Percentiles rank a stretch among this genome's conserved stretches.
phyloP scores from a whole-genome alignment of 2,113 vertebrate species.

The Forbesichthys agassizii region DNA sequence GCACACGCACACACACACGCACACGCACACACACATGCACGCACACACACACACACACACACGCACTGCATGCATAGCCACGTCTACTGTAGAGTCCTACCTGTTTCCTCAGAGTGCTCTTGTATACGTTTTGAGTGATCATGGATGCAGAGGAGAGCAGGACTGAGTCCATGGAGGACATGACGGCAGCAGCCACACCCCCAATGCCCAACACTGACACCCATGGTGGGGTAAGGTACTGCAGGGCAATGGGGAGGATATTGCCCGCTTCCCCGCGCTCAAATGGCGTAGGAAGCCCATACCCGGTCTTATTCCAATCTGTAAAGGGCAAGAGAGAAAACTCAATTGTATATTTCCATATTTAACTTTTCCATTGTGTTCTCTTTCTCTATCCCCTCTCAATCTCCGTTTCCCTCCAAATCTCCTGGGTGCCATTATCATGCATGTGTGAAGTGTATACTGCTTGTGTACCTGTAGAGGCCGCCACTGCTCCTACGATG shows the following conservation, averaged over 20 bases:
- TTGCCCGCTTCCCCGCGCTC: conserved; percentile 60
- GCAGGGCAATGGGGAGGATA: conserved; percentile 72
- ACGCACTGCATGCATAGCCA: background rate
- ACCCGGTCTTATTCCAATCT: conserved; percentile 79
- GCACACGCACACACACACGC: background rate
- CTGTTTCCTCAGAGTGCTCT: conserved; percentile 70
- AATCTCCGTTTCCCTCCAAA: no score
- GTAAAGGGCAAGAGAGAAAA: background rate
- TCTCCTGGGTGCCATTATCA: no score
- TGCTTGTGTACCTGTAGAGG: conserved; percentile 67
- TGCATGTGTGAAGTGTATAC: background rate
- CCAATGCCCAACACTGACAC: conserved; percentile 69
- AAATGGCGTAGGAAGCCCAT: conserved; percentile 57
- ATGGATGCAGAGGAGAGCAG: conserved; percentile 71
- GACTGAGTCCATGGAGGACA: conserved; percentile 76
- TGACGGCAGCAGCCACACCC: conserved; percentile 66
- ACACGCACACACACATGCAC: background rate
- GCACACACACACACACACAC: no score
- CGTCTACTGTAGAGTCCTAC: conserved; percentile 18
- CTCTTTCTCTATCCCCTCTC: no score
- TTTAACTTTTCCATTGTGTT: no score
- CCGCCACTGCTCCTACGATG: conserved; percentile 72
- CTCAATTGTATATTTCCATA: no score
- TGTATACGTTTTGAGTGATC: conserved; percentile 74
- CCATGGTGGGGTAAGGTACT: conserved; percentile 65